Base-by-base conservation (phyloP, 23 tunicate species). In the Halocynthia roretzi region DNA sequence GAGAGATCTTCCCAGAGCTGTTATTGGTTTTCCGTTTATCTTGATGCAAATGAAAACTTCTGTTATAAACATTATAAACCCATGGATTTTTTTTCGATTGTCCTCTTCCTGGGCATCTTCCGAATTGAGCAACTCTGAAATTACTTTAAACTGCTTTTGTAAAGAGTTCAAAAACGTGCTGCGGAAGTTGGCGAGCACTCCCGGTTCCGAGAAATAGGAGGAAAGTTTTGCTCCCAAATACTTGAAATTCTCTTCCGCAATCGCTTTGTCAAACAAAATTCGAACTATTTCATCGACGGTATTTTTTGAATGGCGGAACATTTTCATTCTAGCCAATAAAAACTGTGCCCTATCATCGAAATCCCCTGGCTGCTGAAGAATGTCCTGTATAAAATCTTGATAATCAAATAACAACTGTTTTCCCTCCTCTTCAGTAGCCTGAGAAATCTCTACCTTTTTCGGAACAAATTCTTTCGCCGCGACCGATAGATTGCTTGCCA, bases 221-320 rank as follows among this genome's bases (percentile, higher is more conserved):
- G 87, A 88, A 52, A 88, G 56, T 52, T 77, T 86, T 52, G 83
- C 80, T 8, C 95, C 95, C 7, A 88, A 77, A 52, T 88, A 88
- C 18, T 82, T 70, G 31, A 88, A 88, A 57, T 88, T 88, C 10
- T 54, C 78, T 74, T 74, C 78, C 17, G 18, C 62, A 8, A 74
- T 56, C 11, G 78, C 78, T 2, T 74, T 74, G 22, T 48, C 17
- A 18, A 74, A 74, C 19, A 74, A 54, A 12, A 74, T 74, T 8
- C 56, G 31, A 12, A 74, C 78, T 64, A 74, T 74, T 74, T 74
- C 78, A 19, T 74, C 40, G 56, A 74, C 64, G 5, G 63, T 54
- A 19, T 54, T 64, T 18, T 74, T 50, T 7, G 78, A 53, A 74
- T 74, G 63, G 8, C 31, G 9, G 31, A 54, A 54, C 19, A 12